Conservation (phyloP, 2,888 invertebrate species). For the Drosophila mayaguana region DNA sequence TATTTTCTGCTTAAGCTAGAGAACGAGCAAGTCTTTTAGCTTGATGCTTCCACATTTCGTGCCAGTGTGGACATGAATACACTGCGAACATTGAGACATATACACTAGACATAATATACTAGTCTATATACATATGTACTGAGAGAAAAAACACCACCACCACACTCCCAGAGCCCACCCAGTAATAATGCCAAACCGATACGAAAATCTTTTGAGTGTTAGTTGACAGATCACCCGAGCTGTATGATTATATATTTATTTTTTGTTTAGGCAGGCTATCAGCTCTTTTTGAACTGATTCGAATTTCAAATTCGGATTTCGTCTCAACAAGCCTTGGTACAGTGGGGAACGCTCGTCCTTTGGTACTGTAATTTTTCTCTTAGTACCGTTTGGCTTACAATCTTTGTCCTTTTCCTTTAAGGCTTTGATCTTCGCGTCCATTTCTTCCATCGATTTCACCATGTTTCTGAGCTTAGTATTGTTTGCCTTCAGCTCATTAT, state of each 20-base stretch:
- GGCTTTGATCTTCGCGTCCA: too few species aligned
- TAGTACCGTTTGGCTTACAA: too few species aligned
- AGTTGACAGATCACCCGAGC: neutral
- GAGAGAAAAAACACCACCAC: too few species aligned
- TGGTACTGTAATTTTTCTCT: too few species aligned
- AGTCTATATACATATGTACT: too few species aligned
- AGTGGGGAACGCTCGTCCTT: neutral
- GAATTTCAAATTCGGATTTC: neutral
- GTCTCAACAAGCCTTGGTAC: neutral
- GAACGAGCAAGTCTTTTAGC: too few species aligned
- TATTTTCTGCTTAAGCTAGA: neutral
- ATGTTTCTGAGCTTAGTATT: neutral
- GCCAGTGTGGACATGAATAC: too few species aligned
- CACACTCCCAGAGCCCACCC: neutral
- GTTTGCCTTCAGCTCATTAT: neutral
- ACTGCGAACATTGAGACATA: too few species aligned
- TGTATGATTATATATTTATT: neutral
- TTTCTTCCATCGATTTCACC: neutral
- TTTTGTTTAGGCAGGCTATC: neutral
- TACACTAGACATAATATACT: too few species aligned
- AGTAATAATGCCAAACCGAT: neutral
- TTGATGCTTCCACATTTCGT: too few species aligned
- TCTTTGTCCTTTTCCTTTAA: too few species aligned
- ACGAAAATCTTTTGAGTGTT: neutral
- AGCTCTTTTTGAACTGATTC: neutral